phyloP scores from a whole-genome alignment of 2,113 vertebrate species.

The Hepsetus odoe region DNA sequence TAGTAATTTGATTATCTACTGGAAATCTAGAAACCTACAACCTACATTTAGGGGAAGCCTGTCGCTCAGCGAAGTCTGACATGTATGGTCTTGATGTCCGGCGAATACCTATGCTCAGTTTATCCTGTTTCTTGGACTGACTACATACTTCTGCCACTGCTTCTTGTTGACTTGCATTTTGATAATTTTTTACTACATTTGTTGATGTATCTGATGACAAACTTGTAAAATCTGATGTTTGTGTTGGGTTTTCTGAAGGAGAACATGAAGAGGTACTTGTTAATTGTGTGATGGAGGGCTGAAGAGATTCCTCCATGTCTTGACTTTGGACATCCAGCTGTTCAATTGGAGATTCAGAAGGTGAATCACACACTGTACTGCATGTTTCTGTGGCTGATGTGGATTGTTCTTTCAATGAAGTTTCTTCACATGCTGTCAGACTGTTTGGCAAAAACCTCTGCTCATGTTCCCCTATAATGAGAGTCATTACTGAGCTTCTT shows the following conservation, averaged over 20 bases:
- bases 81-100: constrained; percentile 25
- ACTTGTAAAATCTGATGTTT: not conserved
- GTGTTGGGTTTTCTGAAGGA: constrained; percentile 7
- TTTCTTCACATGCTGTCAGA: constrained; percentile 22
- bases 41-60: constrained; percentile 61
- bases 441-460: constrained; percentile 66
- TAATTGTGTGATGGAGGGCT: constrained; percentile 13
- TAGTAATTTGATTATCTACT: not conserved
- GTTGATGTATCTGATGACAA: constrained; percentile 49
- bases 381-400: constrained; percentile 46
- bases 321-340: constrained; percentile 51
- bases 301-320: constrained; percentile 41
- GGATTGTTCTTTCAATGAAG: constrained; percentile 50
- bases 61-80: constrained; percentile 43
- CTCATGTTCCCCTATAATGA: constrained; percentile 63
- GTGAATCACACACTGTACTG: constrained; percentile 45
- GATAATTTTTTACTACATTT: not conserved
- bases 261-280: constrained; percentile 49
- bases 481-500: constrained; percentile 64
- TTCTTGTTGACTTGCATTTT: not conserved
- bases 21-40: constrained; percentile 16
- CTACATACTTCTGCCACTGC: not conserved
- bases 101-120: constrained; percentile 8
- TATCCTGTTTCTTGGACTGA: constrained; percentile 24
- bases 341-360: constrained; percentile 49